Evolutionary conservation across 2,888 invertebrate genomes (phyloP).

Genomic region (Seladonia tumulorum): DNA sequence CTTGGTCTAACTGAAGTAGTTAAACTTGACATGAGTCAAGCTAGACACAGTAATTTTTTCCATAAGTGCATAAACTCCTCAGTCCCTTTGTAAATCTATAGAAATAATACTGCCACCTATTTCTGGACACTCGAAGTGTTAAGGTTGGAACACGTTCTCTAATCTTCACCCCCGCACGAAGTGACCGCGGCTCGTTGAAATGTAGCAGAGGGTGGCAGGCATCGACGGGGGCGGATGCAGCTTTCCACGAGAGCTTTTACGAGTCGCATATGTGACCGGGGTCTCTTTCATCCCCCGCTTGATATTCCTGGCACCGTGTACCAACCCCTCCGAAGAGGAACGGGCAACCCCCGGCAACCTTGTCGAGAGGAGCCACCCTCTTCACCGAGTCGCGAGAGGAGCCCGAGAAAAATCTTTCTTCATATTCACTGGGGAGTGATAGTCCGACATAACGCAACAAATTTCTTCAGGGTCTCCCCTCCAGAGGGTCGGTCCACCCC

Average conservation of each 20-base stretch:
- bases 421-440: slow-evolving; percentile 83
- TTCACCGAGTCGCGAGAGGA: slow-evolving; percentile 29
- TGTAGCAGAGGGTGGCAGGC: slow-evolving; percentile 51
- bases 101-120: not conserved
- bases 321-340: slow-evolving; percentile 60
- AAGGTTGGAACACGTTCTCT: not conserved
- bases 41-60: too few relatives aligned
- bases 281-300: slow-evolving; percentile 78
- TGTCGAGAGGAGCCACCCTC: slow-evolving; percentile 34
- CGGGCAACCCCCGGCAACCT: slow-evolving; percentile 25
- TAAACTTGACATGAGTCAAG: too few relatives aligned
- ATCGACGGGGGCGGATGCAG: slow-evolving; percentile 69
- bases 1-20: too few relatives aligned
- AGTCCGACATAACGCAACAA: slow-evolving; percentile 81
- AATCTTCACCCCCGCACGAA: not conserved
- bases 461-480: slow-evolving; percentile 74
- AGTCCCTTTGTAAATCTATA: not conserved
- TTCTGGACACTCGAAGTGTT: not conserved
- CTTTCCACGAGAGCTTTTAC: slow-evolving; percentile 79
- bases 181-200: slow-evolving; percentile 57
- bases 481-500: slow-evolving; percentile 48
- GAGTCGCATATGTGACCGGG: slow-evolving; percentile 79
- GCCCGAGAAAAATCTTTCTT: slow-evolving; percentile 78
- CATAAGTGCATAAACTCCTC: too few relatives aligned
- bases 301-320: slow-evolving; percentile 79